Evolutionary conservation across 2,113 vertebrate genomes (phyloP).

Genomic region (Cephalopterus ornatus): DNA sequence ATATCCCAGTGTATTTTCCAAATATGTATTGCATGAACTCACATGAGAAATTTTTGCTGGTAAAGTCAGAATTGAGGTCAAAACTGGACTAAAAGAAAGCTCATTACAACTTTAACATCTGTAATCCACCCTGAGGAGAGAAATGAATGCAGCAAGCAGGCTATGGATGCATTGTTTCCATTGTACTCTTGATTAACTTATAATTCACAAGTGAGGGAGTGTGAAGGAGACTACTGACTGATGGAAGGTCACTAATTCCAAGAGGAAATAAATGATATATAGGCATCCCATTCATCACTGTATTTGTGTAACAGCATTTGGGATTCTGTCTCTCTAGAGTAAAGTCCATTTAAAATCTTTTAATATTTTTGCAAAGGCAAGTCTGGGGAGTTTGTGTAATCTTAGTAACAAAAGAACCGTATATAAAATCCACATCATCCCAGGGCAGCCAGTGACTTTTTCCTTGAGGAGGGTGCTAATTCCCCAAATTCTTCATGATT

Average conservation of each 20-base stretch:
- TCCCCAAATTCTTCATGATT: not conserved
- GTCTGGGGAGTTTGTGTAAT: not conserved
- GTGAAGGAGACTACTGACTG: conserved; percentile 59
- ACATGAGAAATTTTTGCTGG: conserved; percentile 16
- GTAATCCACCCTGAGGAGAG: conserved; percentile 55
- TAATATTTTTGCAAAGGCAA: conserved; percentile 33
- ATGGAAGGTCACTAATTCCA: conserved; percentile 63
- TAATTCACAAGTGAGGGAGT: conserved; percentile 61
- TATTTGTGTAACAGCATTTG: conserved; percentile 43
- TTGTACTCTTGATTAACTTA: conserved; percentile 63
- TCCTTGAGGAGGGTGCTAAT: not conserved
- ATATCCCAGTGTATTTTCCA: not conserved
- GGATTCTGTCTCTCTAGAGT: conserved; percentile 6
- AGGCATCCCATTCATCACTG: conserved; percentile 39
- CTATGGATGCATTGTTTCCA: conserved; percentile 51
- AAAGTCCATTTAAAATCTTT: conserved; percentile 39
- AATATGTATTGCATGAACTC: not conserved
- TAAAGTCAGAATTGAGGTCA: conserved; percentile 63
- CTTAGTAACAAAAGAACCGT: not conserved
- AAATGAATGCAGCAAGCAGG: not conserved
- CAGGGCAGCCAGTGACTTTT: not conserved
- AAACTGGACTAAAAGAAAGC: conserved; percentile 61
- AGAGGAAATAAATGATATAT: conserved; percentile 62
- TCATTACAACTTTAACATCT: conserved; percentile 62
- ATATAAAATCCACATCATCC: not conserved